Percentiles rank a stretch among this genome's conserved stretches.
These are phyloP conservation scores for Thalassoma bifasciatum DNA, from an alignment of 2,113 vertebrate species.

Conservation along the genomic window DNA sequence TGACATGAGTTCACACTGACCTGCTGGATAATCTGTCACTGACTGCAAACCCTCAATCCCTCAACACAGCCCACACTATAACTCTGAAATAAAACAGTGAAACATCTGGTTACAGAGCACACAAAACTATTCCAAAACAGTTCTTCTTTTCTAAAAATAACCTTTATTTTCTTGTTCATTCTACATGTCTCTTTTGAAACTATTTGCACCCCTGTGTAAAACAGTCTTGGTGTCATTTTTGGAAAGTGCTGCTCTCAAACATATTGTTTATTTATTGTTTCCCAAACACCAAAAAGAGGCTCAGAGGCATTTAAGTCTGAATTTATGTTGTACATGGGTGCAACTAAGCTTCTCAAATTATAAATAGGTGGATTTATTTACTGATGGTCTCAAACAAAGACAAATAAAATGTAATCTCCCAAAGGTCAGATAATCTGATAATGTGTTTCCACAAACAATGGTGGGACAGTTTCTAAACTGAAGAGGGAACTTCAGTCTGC, in stretches of 20 bases:
- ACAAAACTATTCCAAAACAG: neutral
- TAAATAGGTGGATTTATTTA: slow-evolving; percentile 17
- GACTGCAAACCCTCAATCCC: slow-evolving; percentile 21
- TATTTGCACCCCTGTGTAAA: no score
- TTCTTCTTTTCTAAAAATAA: neutral
- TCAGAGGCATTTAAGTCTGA: neutral
- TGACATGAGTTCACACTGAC: slow-evolving; percentile 55
- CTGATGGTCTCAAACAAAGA: slow-evolving; percentile 29
- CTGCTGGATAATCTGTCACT: slow-evolving; percentile 59
- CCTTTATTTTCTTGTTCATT: no score
- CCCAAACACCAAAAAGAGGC: neutral
- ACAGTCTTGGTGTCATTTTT: no score
- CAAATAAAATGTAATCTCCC: slow-evolving; percentile 21
- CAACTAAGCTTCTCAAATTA: neutral
- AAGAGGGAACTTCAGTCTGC: neutral
- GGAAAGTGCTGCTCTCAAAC: no score
- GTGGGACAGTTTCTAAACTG: slow-evolving; percentile 7
- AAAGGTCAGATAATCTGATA: slow-evolving; percentile 8
- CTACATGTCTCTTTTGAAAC: no score
- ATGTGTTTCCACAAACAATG: slow-evolving; percentile 17
- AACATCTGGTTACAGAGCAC: neutral
- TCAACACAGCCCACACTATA: slow-evolving; percentile 1
- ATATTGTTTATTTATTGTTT: neutral
- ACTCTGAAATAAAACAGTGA: neutral
- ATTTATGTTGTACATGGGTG: slow-evolving; percentile 16